Percentiles rank a stretch among this genome's conserved stretches.
Conservation (phyloP, 2,888 invertebrate species). For the Germaria angustata region DNA sequence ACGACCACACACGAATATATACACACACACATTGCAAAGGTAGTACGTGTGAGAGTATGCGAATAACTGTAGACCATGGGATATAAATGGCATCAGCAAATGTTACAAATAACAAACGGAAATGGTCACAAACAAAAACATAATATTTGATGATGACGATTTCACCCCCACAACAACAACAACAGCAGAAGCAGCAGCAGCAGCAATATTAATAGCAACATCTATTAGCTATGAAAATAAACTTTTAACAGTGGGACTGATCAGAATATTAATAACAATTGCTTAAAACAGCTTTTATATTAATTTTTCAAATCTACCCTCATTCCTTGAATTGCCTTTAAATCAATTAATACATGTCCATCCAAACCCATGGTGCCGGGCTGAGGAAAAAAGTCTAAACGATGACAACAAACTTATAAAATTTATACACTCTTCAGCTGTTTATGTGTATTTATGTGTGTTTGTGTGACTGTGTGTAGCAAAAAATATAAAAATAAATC, state of each 20-base stretch:
- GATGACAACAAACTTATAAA: neutral
- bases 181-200: no score
- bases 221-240: neutral
- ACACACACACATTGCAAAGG: neutral
- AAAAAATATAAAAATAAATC: slow-evolving; percentile 37
- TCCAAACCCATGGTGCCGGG: neutral
- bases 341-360: neutral
- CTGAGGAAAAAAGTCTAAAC: neutral
- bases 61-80: neutral
- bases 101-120: slow-evolving; percentile 57
- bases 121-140: slow-evolving; percentile 57
- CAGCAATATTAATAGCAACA: no score
- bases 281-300: neutral
- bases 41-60: neutral
- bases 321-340: neutral
- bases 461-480: neutral
- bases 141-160: slow-evolving; percentile 45
- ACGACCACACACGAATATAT: neutral
- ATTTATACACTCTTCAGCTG: neutral
- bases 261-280: neutral
- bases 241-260: slow-evolving; percentile 2
- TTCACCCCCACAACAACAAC: neutral
- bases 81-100: slow-evolving; percentile 20
- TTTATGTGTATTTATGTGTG: neutral
- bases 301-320: no score